Evolutionary conservation across 2,113 vertebrate genomes (phyloP).

Genomic region (Marmota monax): DNA sequence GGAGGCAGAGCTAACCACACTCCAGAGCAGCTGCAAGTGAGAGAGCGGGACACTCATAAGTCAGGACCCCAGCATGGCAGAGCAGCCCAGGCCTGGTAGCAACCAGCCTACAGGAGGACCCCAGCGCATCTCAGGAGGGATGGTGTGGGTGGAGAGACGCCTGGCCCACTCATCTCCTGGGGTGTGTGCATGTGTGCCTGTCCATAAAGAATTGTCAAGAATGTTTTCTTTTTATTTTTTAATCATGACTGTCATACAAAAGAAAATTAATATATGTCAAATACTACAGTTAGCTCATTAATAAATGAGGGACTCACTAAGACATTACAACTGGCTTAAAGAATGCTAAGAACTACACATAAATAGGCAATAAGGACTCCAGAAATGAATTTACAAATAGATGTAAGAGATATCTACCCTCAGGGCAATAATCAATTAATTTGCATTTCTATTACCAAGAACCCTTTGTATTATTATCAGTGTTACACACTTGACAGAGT

Average conservation of each 20-base stretch:
- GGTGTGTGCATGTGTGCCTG: background rate
- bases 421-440: background rate
- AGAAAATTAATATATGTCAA: background rate
- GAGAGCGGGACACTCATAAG: background rate
- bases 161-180: background rate
- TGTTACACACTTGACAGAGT: background rate
- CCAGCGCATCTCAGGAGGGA: background rate
- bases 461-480: background rate
- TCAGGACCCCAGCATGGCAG: background rate
- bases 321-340: background rate
- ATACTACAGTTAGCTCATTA: background rate
- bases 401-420: background rate
- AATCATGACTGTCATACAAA: background rate
- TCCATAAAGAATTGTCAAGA: background rate
- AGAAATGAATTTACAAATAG: background rate
- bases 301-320: background rate
- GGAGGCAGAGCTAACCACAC: too few species aligned
- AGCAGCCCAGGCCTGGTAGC: background rate
- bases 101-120: background rate
- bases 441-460: conserved; percentile 25
- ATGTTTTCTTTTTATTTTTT: background rate
- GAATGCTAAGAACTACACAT: background rate
- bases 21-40: background rate
- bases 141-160: too few species aligned
- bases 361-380: background rate